These are phyloP conservation scores for Malurus splendens DNA, from an alignment of 2,797 vertebrate genomes.

Conservation along the genomic window DNA sequence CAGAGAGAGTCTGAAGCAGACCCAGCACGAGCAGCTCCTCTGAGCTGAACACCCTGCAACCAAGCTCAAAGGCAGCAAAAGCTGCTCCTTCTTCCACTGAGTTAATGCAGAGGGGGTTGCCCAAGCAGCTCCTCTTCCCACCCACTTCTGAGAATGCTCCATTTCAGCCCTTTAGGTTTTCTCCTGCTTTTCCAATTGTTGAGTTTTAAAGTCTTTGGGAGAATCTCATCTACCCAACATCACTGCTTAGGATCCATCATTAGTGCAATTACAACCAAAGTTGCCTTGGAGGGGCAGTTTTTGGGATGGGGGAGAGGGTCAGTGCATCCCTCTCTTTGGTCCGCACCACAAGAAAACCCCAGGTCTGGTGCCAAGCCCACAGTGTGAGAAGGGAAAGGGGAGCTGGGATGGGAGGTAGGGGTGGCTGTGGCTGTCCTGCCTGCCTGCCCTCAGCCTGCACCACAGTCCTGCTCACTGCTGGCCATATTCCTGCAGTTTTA, in stretches of 20 bases:
- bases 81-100: background rate
- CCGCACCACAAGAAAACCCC: background rate
- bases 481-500: background rate
- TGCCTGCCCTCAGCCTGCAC: background rate
- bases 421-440: background rate
- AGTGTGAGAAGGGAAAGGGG: background rate
- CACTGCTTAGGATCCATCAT: background rate
- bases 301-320: background rate
- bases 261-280: background rate
- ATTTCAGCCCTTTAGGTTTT: background rate
- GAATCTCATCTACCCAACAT: background rate
- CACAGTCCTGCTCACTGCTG: background rate
- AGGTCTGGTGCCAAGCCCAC: background rate
- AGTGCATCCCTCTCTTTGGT: background rate
- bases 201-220: constrained; percentile 14
- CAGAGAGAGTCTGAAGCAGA: background rate
- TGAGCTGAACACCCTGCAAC: background rate
- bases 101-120: background rate
- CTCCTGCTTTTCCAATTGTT: background rate
- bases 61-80: background rate
- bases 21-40: background rate
- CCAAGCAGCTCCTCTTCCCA: background rate
- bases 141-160: background rate
- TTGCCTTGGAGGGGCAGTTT: background rate
- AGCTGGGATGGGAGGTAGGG: background rate